Percentiles rank a stretch among this genome's conserved stretches.
These are phyloP conservation scores for Percina caprodes DNA, from an alignment of 2,113 vertebrate species.

Conservation along the genomic window DNA sequence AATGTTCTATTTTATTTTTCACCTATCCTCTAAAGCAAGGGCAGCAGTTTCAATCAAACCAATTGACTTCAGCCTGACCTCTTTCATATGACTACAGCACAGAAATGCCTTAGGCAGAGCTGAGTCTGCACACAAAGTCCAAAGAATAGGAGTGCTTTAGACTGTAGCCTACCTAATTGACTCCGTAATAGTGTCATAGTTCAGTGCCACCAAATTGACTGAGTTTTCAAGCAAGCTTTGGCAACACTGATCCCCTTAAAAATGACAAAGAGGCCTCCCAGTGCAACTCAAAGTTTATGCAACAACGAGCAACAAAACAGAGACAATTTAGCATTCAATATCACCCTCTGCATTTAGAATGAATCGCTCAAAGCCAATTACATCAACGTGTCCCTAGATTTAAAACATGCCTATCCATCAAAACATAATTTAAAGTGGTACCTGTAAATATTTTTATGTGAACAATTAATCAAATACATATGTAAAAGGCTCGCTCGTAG, in stretches of 20 bases:
- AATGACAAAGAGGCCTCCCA: conserved; percentile 18
- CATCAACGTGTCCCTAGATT: background rate
- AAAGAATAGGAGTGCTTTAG: conserved; percentile 42
- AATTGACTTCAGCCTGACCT: conserved; percentile 72
- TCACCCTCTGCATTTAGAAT: background rate
- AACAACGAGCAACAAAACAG: conserved; percentile 26
- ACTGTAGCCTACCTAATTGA: conserved; percentile 69
- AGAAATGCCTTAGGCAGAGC: conserved; percentile 39
- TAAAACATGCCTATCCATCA: background rate
- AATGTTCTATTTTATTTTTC: conserved; percentile 58
- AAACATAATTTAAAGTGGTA: background rate
- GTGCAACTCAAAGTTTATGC: conserved; percentile 24
- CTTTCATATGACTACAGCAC: conserved; percentile 40
- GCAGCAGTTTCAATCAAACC: conserved; percentile 68
- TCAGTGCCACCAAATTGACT: conserved; percentile 71
- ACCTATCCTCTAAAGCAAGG: conserved; percentile 46
- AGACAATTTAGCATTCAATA: background rate
- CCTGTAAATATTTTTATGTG: background rate
- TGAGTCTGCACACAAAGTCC: conserved; percentile 47
- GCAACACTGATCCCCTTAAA: conserved; percentile 43
- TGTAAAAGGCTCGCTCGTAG: background rate
- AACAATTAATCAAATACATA: background rate
- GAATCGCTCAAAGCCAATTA: background rate
- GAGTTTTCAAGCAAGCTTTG: conserved; percentile 60
- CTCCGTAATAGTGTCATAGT: conserved; percentile 75